Percentiles rank a stretch among this genome's conserved stretches.
Conservation (phyloP, 1,140 invertebrate species). For the Drosophila malerkotliana region DNA sequence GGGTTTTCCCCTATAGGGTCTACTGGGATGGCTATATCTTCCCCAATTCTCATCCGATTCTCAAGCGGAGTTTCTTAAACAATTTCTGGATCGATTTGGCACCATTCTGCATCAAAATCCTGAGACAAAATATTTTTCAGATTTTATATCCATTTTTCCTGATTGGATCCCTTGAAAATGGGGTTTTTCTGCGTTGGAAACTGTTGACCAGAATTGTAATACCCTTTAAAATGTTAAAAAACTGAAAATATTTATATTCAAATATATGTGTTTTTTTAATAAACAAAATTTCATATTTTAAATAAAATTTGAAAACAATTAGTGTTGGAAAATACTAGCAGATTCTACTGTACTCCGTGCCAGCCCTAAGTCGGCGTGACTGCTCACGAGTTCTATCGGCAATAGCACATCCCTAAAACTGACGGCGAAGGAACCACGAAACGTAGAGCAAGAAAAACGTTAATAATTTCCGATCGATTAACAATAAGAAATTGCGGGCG, state of each 20-base stretch:
- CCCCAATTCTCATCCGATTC: too few species aligned
- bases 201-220: too few species aligned
- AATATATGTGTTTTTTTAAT: not conserved
- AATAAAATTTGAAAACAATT: not conserved
- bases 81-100: too few species aligned
- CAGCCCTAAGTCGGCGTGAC: not conserved
- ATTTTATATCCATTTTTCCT: too few species aligned
- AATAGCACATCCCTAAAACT: not conserved
- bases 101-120: too few species aligned
- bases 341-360: not conserved
- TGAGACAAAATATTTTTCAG: too few species aligned
- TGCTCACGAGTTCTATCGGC: not conserved
- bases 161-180: too few species aligned
- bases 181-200: too few species aligned
- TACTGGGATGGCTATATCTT: too few species aligned
- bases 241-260: not conserved
- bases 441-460: slow-evolving; percentile 23
- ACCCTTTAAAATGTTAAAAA: too few species aligned
- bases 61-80: too few species aligned
- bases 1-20: too few species aligned
- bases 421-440: slow-evolving; percentile 11
- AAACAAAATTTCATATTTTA: not conserved
- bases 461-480: slow-evolving; percentile 38
- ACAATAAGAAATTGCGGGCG: slow-evolving; percentile 32
- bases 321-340: not conserved